These are phyloP conservation scores for Notodonta dromedarius DNA, from an alignment of 2,888 invertebrate genomes.

Conservation along the genomic window DNA sequence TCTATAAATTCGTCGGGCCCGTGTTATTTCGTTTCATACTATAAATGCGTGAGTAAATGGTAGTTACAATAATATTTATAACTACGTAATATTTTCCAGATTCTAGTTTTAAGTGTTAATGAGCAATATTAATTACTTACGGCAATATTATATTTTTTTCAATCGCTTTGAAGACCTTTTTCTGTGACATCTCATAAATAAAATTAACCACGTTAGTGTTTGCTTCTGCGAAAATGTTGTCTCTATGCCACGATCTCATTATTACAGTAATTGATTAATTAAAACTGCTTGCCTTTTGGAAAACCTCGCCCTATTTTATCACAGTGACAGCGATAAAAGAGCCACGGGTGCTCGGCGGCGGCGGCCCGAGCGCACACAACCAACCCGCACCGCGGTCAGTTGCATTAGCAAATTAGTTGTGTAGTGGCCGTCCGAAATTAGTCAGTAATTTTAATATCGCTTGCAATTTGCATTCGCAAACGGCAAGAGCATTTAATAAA, in stretches of 20 bases:
- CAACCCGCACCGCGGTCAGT: constrained; percentile 14
- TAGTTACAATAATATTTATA: too few relatives aligned
- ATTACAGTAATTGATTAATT: neutral
- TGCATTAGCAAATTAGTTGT: constrained; percentile 30
- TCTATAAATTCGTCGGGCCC: too few relatives aligned
- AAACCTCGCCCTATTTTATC: neutral
- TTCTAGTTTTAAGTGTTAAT: too few relatives aligned
- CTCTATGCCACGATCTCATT: neutral
- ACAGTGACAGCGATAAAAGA: neutral
- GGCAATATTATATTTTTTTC: too few relatives aligned
- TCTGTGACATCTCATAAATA: too few relatives aligned
- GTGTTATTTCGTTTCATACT: too few relatives aligned
- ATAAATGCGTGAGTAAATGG: too few relatives aligned
- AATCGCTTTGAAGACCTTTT: too few relatives aligned
- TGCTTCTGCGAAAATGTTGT: neutral
- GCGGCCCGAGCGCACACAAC: neutral
- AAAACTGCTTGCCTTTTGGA: neutral
- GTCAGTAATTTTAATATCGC: constrained; percentile 61
- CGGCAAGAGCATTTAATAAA: constrained; percentile 72
- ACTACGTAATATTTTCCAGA: too few relatives aligned
- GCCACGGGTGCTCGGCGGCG: neutral
- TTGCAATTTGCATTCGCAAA: constrained; percentile 68
- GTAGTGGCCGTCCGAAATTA: constrained; percentile 29
- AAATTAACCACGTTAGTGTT: neutral
- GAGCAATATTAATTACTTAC: too few relatives aligned